These are phyloP conservation scores for Eleutherodactylus coqui DNA, from an alignment of 2,797 vertebrate species.

Conservation along the genomic window DNA sequence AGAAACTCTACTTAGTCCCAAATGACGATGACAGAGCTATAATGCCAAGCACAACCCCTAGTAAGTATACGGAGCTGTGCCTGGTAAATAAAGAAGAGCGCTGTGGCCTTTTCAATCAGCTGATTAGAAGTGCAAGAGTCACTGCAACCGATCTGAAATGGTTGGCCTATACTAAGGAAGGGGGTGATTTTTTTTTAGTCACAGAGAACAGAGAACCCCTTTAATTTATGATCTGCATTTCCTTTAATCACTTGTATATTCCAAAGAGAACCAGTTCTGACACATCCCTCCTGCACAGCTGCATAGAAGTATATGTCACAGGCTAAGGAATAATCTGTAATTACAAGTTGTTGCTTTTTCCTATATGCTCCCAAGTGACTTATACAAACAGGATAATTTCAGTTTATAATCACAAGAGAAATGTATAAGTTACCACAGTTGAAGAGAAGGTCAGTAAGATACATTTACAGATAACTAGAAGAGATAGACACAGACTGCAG, in stretches of 20 bases:
- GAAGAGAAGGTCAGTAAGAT: slow-evolving; percentile 41
- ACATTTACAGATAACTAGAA: slow-evolving; percentile 43
- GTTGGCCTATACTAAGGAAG: neutral
- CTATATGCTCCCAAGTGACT: slow-evolving; percentile 21
- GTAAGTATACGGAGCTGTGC: too few species aligned
- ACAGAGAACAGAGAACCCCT: neutral
- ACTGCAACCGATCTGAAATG: neutral
- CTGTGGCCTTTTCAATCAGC: too few species aligned
- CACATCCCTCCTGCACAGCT: neutral
- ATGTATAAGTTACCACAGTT: slow-evolving; percentile 31
- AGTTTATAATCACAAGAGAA: slow-evolving; percentile 33
- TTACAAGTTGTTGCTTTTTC: slow-evolving; percentile 28
- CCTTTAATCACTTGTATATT: neutral
- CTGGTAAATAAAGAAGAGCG: too few species aligned
- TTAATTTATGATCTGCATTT: neutral
- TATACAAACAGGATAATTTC: slow-evolving; percentile 34
- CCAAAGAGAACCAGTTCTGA: neutral
- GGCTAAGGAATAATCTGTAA: slow-evolving; percentile 1
- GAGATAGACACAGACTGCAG: slow-evolving; percentile 14
- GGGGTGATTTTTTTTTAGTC: neutral
- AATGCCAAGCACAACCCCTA: too few species aligned
- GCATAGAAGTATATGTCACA: neutral
- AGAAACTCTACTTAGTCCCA: too few species aligned
- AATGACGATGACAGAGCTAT: too few species aligned
- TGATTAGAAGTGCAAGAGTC: neutral